Evolutionary conservation across 1,140 invertebrate species (phyloP), one percentile per base, ranked within the genome.

Genomic region (Hormaphis cornu): DNA sequence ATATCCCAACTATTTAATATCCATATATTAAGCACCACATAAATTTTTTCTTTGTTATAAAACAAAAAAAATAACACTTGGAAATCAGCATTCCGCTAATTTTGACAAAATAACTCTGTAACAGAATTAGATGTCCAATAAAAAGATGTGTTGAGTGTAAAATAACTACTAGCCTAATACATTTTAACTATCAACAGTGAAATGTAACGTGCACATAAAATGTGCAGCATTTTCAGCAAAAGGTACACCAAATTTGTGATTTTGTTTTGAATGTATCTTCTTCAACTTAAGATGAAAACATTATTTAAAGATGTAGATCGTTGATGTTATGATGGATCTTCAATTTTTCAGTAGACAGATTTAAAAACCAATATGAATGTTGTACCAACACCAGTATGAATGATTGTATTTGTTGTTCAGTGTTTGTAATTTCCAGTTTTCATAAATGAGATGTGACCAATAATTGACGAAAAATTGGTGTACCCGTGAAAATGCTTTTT

Each of bases 241-340:
- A 71, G 69, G 40, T 71, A 61, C 20, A 46, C 28, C 70, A 70
- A 63, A 46, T 58, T 30, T 35, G 20, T 52, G 24, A 53, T 72
- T 71, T n/a, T 58, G 20, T 72, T 71, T n/a, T 58, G 20, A 80
- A 30, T 28, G n/a, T 20, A 59, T 61, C 18, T 37, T 54, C 26
- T 20, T 54, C 28, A 5, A 33, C 1, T 54, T 54, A 10, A 14
- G 8, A 54, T 14, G 10, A 33, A 54, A 6, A 10, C 16, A 42
- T 6, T 37, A 24, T 40, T 61, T 44, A 42, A 61, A 61, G 58
- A 61, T 61, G 58, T 61, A 61, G 58, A 61, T 30, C 2, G n/a
- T n/a, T 59, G 24, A 18, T 26, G 22, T 42, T 24, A 24, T n/a
- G 37, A 26, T 20, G n/a, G n/a, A n/a, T 63, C 26, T 28, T 44